Conservation (phyloP, 2,113 vertebrate genomes). For the Dryoscopus gambensis region DNA sequence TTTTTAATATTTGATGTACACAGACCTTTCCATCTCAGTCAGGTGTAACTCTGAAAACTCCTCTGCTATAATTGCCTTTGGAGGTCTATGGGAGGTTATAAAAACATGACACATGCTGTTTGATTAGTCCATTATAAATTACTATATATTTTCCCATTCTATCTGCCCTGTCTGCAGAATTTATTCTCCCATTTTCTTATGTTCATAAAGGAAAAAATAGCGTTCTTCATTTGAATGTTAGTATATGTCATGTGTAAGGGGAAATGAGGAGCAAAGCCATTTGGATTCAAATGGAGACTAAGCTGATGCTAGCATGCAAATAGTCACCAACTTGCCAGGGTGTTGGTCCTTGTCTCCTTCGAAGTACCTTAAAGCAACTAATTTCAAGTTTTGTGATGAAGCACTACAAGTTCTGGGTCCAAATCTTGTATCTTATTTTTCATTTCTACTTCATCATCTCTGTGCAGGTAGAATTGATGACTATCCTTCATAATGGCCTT, state of each 20-base stretch:
- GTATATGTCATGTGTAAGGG: background rate
- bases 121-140: background rate
- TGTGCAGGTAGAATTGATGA: background rate
- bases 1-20: slow-evolving; percentile 55
- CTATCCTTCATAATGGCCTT: background rate
- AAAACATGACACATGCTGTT: background rate
- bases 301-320: background rate
- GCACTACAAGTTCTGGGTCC: background rate
- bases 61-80: background rate
- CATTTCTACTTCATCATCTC: background rate
- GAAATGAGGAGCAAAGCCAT: background rate
- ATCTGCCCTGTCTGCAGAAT: background rate
- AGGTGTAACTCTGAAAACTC: slow-evolving; percentile 34
- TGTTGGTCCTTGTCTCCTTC: background rate
- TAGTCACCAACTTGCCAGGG: background rate
- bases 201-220: background rate
- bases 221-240: background rate
- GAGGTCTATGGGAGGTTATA: background rate
- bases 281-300: background rate
- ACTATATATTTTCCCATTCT: background rate
- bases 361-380: background rate
- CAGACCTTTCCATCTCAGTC: slow-evolving; percentile 51
- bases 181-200: background rate
- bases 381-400: background rate
- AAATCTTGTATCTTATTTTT: background rate